Evolutionary conservation across 2,888 invertebrate genomes (phyloP).

Genomic region (Melolontha melolontha): DNA sequence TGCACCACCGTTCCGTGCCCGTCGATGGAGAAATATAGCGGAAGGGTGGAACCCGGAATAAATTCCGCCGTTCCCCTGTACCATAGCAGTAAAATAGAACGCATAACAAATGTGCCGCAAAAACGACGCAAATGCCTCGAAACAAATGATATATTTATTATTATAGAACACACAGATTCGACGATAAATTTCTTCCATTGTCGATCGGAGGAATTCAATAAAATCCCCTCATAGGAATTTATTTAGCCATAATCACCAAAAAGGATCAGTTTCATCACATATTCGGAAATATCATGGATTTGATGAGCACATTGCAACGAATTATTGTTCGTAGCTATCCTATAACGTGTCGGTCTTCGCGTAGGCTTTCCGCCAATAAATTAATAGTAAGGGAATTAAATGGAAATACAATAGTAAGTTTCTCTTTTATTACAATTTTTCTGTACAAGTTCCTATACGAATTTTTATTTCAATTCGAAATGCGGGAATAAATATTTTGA

Average conservation of each 20-base stretch:
- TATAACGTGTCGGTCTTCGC: not conserved
- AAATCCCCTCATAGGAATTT: constrained; percentile 33
- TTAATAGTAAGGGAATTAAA: too few relatives aligned
- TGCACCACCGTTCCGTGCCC: not conserved
- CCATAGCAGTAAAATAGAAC: constrained; percentile 59
- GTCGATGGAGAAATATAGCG: constrained; percentile 58
- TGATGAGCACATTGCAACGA: not conserved
- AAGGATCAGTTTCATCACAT: constrained; percentile 34
- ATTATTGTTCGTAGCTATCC: constrained; percentile 3
- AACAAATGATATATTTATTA: constrained; percentile 63
- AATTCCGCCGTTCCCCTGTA: constrained; percentile 56
- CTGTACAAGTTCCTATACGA: too few relatives aligned
- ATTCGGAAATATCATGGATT: constrained; percentile 1
- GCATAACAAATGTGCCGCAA: constrained; percentile 63
- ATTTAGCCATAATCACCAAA: constrained; percentile 41
- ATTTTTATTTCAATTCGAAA: too few relatives aligned
- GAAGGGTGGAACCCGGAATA: constrained; percentile 59
- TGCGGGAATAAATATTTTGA: too few relatives aligned
- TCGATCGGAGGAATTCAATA: constrained; percentile 47
- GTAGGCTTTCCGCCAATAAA: too few relatives aligned
- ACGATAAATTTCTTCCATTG: constrained; percentile 58
- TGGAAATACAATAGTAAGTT: too few relatives aligned
- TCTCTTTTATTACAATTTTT: too few relatives aligned
- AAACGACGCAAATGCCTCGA: constrained; percentile 61
- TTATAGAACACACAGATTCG: constrained; percentile 54